Evolutionary conservation across 2,888 invertebrate species (phyloP).

Genomic region (Anticlea derivata): DNA sequence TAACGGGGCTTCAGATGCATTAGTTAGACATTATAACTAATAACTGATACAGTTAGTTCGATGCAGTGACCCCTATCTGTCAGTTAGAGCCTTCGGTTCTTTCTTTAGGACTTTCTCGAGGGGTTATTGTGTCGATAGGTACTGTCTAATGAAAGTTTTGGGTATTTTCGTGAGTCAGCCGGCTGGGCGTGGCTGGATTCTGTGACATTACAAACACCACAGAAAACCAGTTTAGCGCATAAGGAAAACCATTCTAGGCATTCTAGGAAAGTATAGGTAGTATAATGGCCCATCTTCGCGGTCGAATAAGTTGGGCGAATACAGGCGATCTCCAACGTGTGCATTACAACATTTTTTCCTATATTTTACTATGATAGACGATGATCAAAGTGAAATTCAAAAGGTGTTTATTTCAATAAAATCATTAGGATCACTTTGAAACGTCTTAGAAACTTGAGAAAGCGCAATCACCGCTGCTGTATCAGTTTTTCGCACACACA

Average conservation of each 20-base stretch:
- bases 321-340: too few species aligned
- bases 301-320: too few species aligned
- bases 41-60: slow-evolving; percentile 32
- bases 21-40: slow-evolving; percentile 32
- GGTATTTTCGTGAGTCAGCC: slow-evolving; percentile 18
- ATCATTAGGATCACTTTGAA: too few species aligned
- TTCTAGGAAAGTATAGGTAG: too few species aligned
- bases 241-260: background rate
- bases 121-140: slow-evolving; percentile 23
- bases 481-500: too few species aligned
- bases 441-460: too few species aligned
- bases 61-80: slow-evolving; percentile 35
- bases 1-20: slow-evolving; percentile 36
- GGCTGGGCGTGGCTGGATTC: slow-evolving; percentile 1
- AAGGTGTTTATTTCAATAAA: too few species aligned
- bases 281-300: too few species aligned
- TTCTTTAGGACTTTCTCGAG: slow-evolving; percentile 19
- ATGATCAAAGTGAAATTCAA: too few species aligned
- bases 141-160: slow-evolving; percentile 14
- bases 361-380: too few species aligned
- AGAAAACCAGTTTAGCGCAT: background rate
- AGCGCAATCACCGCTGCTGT: too few species aligned
- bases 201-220: background rate
- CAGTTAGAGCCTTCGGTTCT: slow-evolving; percentile 27
- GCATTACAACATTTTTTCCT: too few species aligned